Percentiles rank a stretch among this genome's conserved stretches.
Evolutionary conservation across 2,888 invertebrate species (phyloP).

Genomic region (Lithophane leautieri): DNA sequence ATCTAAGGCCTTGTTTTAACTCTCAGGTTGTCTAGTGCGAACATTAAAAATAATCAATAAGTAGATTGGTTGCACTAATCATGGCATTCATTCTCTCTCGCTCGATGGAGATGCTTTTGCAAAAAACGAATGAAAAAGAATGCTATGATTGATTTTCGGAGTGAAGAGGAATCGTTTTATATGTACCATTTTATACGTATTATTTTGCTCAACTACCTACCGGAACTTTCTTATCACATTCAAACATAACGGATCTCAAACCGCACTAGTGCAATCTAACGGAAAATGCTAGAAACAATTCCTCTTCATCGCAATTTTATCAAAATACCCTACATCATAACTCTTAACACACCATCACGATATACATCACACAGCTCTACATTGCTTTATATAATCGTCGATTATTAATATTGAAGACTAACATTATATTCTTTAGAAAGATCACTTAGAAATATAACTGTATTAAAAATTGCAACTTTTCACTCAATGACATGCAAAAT

Average conservation of each 20-base stretch:
- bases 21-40: slow-evolving; percentile 59
- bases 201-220: slow-evolving; percentile 5
- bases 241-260: slow-evolving; percentile 22
- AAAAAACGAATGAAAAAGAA: too few relatives aligned
- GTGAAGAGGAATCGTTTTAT: slow-evolving; percentile 45
- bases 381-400: slow-evolving; percentile 66
- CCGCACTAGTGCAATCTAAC: slow-evolving; percentile 29
- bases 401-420: slow-evolving; percentile 67
- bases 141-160: slow-evolving; percentile 9
- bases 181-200: neutral
- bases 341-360: slow-evolving; percentile 52
- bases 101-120: neutral
- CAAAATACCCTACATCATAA: slow-evolving; percentile 34
- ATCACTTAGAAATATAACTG: slow-evolving; percentile 62
- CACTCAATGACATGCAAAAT: slow-evolving; percentile 45
- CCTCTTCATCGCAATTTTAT: slow-evolving; percentile 40
- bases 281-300: slow-evolving; percentile 28
- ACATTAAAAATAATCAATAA: slow-evolving; percentile 51
- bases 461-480: slow-evolving; percentile 64
- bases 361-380: slow-evolving; percentile 63
- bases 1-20: slow-evolving; percentile 82
- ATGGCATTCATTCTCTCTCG: slow-evolving; percentile 2
- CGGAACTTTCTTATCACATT: neutral
- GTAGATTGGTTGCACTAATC: slow-evolving; percentile 17
- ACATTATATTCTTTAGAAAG: slow-evolving; percentile 58